phyloP scores from a whole-genome alignment of 2,888 invertebrate species.

The Yponomeuta plumbellus region DNA sequence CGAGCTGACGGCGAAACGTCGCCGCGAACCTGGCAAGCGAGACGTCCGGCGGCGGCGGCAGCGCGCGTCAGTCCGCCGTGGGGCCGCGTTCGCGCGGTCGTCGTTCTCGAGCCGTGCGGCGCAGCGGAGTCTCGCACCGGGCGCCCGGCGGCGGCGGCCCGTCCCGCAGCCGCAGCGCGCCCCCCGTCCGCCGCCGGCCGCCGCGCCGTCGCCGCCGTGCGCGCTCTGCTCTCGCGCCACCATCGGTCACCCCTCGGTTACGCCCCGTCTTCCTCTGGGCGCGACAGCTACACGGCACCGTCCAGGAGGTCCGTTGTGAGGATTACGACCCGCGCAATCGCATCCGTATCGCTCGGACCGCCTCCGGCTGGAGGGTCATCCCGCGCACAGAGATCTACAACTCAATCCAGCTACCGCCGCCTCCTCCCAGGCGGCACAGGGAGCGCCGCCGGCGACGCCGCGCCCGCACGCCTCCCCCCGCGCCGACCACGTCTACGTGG shows the following conservation, averaged over 20 bases:
- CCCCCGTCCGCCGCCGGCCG: conserved; percentile 69
- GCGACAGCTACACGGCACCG: conserved; percentile 84
- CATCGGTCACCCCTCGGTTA: conserved; percentile 78
- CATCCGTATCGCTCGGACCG: conserved; percentile 87
- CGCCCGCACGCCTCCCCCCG: conserved; percentile 28
- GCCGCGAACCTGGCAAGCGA: not conserved
- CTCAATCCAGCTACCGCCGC: conserved; percentile 56
- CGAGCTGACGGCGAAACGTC: not conserved
- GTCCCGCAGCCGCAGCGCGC: conserved; percentile 64
- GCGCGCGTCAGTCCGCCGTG: conserved; percentile 9
- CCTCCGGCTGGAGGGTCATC: conserved; percentile 88
- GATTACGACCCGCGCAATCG: conserved; percentile 92
- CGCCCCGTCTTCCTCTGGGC: conserved; percentile 92
- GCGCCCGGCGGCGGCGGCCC: conserved; percentile 44
- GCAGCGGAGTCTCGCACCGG: conserved; percentile 26
- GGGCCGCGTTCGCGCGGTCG: conserved; percentile 4
- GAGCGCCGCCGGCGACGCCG: conserved; percentile 37
- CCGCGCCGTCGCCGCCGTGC: conserved; percentile 49
- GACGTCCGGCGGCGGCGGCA: conserved; percentile 13
- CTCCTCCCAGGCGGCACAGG: conserved; percentile 31
- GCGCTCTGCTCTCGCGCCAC: conserved; percentile 39
- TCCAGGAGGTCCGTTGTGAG: conserved; percentile 90
- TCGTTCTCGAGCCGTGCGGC: conserved; percentile 9
- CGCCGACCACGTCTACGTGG: conserved; percentile 28
- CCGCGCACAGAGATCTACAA: conserved; percentile 83